Base-by-base conservation (phyloP, 2,888 invertebrate species). In the Imbricaverruca yamaguchii region DNA sequence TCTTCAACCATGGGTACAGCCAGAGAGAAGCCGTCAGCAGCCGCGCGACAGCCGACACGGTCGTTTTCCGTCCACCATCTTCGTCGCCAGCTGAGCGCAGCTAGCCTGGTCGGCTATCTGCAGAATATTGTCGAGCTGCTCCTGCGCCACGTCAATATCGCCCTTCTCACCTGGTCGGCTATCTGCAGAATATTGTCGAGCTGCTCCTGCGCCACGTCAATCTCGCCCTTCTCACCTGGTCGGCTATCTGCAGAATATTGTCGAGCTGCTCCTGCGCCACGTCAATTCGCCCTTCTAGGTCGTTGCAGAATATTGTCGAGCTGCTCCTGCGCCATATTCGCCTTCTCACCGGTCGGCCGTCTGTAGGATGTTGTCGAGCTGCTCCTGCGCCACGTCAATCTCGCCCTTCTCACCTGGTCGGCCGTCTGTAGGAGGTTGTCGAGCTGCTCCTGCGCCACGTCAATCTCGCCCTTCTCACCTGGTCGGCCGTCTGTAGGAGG, bases 381-480 rank as follows among this genome's bases (percentile, higher is more conserved):
- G 39, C 39, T 39, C 39, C 39, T 39, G 39, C 39, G 39, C 39
- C 39, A 39, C 39, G 39, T 39, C 39, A 39, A 39, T 39, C 2
- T 39, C 39, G 39, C 4, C 39, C 39, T 11, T 59, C 63, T 63
- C 85, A 93, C 87, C 87, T 92, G 92, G 87, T 93, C 92, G 83
- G 93, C 93, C 85, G 93, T 92, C 86, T 92, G 92, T 84, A 93
- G 88, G 82, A 93, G 89, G 80, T 92, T 92, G 91, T 92, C 88
- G 85, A 93, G 88, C 87, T 93, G 92, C 81, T 91, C 91, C 87
- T 93, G 92, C 80, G 92, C 92, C 80, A 93, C 93, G 88, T 93
- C 92, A 85, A 93, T 93, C 89, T 93, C 93, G 82, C 93, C 93
- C 86, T 91, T 90, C 89, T 93, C 74, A 93, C 87, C 87, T 92